Evolutionary conservation across 2,888 invertebrate species (phyloP).

Genomic region (Napeogenes sylphis): DNA sequence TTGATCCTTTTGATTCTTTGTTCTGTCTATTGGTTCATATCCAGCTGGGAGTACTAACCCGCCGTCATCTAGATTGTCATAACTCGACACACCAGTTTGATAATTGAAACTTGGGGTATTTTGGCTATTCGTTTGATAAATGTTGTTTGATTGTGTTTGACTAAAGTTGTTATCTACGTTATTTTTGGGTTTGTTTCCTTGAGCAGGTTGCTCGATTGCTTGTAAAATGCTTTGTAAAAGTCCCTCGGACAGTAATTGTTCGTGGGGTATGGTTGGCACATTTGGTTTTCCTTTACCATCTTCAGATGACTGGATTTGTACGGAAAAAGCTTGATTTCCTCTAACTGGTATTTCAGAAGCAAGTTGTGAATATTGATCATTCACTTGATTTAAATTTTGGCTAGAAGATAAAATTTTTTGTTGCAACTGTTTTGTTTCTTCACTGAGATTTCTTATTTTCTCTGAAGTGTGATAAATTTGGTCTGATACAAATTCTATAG

Average conservation of each 20-base stretch:
- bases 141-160: constrained; percentile 12
- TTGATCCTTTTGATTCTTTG: constrained; percentile 46
- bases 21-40: constrained; percentile 63
- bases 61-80: constrained; percentile 39
- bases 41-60: constrained; percentile 64
- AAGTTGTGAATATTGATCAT: constrained; percentile 35
- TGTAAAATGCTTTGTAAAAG: constrained; percentile 87
- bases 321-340: constrained; percentile 81
- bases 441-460: constrained; percentile 59
- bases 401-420: constrained; percentile 57
- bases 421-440: constrained; percentile 61
- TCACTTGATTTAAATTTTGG: constrained; percentile 49
- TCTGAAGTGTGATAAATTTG: constrained; percentile 67
- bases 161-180: constrained; percentile 16
- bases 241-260: constrained; percentile 87
- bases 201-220: constrained; percentile 85
- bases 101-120: constrained; percentile 8
- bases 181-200: constrained; percentile 14
- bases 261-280: constrained; percentile 79
- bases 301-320: constrained; percentile 86
- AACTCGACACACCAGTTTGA: constrained; percentile 7
- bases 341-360: constrained; percentile 65
- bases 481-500: constrained; percentile 52
- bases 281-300: constrained; percentile 61
- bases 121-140: constrained; percentile 8